Percentiles rank a stretch among this genome's conserved stretches.
phyloP scores from a whole-genome alignment of 2,888 invertebrate species.

The Calameuta pallipes region DNA sequence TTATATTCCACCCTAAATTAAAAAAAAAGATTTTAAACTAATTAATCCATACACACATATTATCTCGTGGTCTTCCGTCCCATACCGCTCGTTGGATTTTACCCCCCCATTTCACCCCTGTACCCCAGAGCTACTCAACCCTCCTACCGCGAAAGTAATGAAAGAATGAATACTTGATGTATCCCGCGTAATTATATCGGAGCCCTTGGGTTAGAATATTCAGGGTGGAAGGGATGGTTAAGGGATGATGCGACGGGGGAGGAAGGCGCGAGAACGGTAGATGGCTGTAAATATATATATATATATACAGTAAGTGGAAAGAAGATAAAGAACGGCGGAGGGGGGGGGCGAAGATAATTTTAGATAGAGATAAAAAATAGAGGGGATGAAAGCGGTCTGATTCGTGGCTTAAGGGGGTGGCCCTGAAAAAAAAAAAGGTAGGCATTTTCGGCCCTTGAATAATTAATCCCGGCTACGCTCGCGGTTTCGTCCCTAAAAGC shows the following conservation, averaged over 20 bases:
- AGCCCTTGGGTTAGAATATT: conserved; percentile 16
- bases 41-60: conserved; percentile 9
- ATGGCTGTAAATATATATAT: no score
- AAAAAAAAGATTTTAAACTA: conserved; percentile 22
- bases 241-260: no score
- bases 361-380: conserved; percentile 22
- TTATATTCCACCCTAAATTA: not conserved
- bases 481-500: conserved; percentile 25
- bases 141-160: conserved; percentile 43
- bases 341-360: not conserved
- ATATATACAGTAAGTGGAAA: not conserved
- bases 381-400: conserved; percentile 34
- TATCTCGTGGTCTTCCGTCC: no score
- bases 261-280: no score
- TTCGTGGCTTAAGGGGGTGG: conserved; percentile 29
- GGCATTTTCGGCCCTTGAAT: conserved; percentile 43
- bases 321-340: not conserved
- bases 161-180: conserved; percentile 58
- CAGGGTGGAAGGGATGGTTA: no score
- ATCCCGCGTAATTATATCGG: conserved; percentile 51
- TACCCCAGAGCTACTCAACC: conserved; percentile 17
- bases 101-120: not conserved
- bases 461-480: conserved; percentile 45
- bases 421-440: conserved; percentile 38
- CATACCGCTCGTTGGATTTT: not conserved